Conservation (phyloP, 1,140 invertebrate species). For the Hirudo medicinalis region DNA sequence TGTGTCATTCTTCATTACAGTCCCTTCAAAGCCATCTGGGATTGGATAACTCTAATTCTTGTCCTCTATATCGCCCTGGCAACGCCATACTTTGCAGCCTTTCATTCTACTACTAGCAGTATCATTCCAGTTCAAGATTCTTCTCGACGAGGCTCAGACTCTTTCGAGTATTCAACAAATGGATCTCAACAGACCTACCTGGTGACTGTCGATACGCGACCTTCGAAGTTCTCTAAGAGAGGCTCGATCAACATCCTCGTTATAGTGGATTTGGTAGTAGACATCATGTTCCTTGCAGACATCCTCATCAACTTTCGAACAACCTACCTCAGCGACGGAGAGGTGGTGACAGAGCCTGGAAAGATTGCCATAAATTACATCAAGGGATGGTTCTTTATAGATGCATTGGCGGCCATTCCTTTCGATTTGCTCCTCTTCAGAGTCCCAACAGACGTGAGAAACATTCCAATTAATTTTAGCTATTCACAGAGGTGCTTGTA, state of each 20-base stretch:
- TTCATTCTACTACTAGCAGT: conserved; percentile 52
- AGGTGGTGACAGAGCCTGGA: conserved; percentile 28
- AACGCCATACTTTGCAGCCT: conserved; percentile 95
- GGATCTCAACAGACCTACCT: neutral
- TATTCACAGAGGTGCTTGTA: no score
- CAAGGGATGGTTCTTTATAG: conserved; percentile 93
- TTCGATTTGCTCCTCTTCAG: conserved; percentile 54
- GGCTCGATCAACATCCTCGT: conserved; percentile 27
- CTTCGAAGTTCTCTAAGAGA: no score
- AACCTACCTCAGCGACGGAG: conserved; percentile 40
- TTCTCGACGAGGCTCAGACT: neutral
- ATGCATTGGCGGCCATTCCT: conserved; percentile 87
- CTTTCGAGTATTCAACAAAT: neutral
- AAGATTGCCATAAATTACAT: conserved; percentile 80
- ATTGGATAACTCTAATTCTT: conserved; percentile 91
- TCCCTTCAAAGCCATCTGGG: conserved; percentile 97
- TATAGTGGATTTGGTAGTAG: conserved; percentile 40
- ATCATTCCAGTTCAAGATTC: neutral
- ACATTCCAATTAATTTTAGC: no score
- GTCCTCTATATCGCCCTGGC: conserved; percentile 98
- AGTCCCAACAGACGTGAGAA: conserved; percentile 1
- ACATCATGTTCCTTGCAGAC: conserved; percentile 42
- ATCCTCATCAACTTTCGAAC: conserved; percentile 43
- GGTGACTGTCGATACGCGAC: no score
- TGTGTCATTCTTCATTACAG: conserved; percentile 97